These are phyloP conservation scores for Canis aureus DNA, from an alignment of 2,113 vertebrate species.

Conservation along the genomic window DNA sequence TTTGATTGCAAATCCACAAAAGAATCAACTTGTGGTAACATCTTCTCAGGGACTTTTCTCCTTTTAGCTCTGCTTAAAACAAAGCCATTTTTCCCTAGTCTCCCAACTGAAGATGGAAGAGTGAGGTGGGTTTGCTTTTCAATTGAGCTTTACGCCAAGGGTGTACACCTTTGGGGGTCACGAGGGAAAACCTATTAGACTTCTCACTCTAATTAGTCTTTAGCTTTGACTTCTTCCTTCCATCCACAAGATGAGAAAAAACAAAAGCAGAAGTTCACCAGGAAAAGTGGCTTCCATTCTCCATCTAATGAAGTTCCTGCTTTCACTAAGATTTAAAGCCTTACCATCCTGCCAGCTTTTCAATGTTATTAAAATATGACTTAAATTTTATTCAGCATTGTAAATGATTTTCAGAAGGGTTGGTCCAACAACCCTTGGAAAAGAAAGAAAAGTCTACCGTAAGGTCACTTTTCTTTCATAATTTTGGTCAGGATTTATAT, in stretches of 20 bases:
- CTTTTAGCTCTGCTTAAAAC: background rate
- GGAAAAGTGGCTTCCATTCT: background rate
- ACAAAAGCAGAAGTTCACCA: background rate
- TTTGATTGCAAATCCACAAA: background rate
- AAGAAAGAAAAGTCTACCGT: background rate
- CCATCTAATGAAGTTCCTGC: background rate
- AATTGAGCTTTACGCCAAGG: background rate
- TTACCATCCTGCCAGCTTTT: background rate
- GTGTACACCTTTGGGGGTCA: background rate
- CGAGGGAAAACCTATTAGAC: background rate
- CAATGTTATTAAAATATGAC: background rate
- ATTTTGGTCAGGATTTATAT: background rate
- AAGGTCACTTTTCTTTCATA: background rate
- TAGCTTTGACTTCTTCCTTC: slow-evolving; percentile 8
- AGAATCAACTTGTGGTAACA: background rate
- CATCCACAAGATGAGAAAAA: background rate
- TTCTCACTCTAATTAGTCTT: background rate
- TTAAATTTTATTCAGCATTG: background rate
- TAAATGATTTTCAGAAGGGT: slow-evolving; percentile 13
- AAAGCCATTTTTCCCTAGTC: background rate
- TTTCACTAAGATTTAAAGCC: background rate
- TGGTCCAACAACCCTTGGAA: background rate
- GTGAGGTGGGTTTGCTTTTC: background rate
- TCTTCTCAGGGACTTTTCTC: background rate
- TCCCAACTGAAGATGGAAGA: background rate